A percentile compares a stretch with the other conserved stretches of the same genome.
These are phyloP conservation scores for Alexandromys fortis DNA, from an alignment of 2,113 vertebrate genomes.

Conservation along the genomic window DNA sequence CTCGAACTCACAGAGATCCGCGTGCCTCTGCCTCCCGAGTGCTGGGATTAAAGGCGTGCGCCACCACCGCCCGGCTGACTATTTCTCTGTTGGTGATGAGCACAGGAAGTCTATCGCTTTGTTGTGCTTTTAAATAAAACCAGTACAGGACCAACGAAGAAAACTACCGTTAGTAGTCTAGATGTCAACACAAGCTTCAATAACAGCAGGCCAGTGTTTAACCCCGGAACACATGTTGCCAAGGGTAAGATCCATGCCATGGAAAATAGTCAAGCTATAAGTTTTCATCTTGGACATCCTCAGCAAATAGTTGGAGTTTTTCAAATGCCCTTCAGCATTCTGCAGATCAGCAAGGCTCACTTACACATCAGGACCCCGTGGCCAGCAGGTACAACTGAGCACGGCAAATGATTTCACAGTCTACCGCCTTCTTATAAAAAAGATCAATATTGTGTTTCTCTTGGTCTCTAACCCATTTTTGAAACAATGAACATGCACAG, in stretches of 20 bases:
- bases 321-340: neutral
- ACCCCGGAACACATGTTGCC: neutral
- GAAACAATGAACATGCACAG: neutral
- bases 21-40: too few species aligned
- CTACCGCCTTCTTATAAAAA: neutral
- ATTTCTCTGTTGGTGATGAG: neutral
- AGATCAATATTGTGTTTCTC: neutral
- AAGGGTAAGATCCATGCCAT: neutral
- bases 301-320: neutral
- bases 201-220: neutral
- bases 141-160: neutral
- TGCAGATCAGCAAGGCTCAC: neutral
- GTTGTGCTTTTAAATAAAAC: neutral
- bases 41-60: too few species aligned
- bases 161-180: neutral
- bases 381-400: neutral
- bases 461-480: neutral
- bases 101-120: neutral
- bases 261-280: neutral
- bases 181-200: too few species aligned
- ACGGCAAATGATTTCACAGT: neutral
- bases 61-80: too few species aligned
- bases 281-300: neutral
- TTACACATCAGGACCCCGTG: neutral
- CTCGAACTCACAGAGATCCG: too few species aligned